Evolutionary conservation across 2,888 invertebrate species (phyloP).

Genomic region (Adelphocoris suturalis): DNA sequence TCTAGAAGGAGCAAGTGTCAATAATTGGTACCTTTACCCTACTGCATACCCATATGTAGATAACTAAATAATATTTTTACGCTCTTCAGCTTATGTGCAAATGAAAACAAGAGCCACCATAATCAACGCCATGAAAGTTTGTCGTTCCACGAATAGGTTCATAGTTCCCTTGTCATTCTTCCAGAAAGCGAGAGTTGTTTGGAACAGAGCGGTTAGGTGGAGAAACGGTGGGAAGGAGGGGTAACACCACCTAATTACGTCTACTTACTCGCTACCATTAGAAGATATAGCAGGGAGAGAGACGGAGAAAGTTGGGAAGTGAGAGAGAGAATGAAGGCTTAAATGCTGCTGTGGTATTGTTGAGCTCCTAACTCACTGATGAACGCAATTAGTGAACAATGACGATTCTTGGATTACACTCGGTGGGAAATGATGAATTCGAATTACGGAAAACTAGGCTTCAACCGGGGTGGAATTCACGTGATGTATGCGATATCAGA

Average conservation of each 20-base stretch:
- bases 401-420: not conserved
- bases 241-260: not conserved
- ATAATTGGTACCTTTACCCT: too few species aligned
- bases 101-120: too few species aligned
- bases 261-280: conserved; percentile 21
- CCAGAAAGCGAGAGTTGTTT: not conserved
- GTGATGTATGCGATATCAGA: too few species aligned
- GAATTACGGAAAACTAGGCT: not conserved
- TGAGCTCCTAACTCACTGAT: conserved; percentile 18
- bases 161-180: not conserved
- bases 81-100: too few species aligned
- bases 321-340: conserved; percentile 16
- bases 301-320: not conserved
- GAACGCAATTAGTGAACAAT: conserved; percentile 14
- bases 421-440: conserved; percentile 6
- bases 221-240: not conserved
- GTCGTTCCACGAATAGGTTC: too few species aligned
- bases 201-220: not conserved
- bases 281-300: not conserved
- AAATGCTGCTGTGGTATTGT: conserved; percentile 21
- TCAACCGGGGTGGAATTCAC: not conserved
- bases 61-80: too few species aligned
- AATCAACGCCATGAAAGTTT: too few species aligned
- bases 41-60: too few species aligned
- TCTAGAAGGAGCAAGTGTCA: too few species aligned